A percentile compares a stretch with the other conserved stretches of the same genome.
These are phyloP conservation scores for Amblyraja radiata DNA, from an alignment of 2,797 vertebrate species.

Conservation along the genomic window DNA sequence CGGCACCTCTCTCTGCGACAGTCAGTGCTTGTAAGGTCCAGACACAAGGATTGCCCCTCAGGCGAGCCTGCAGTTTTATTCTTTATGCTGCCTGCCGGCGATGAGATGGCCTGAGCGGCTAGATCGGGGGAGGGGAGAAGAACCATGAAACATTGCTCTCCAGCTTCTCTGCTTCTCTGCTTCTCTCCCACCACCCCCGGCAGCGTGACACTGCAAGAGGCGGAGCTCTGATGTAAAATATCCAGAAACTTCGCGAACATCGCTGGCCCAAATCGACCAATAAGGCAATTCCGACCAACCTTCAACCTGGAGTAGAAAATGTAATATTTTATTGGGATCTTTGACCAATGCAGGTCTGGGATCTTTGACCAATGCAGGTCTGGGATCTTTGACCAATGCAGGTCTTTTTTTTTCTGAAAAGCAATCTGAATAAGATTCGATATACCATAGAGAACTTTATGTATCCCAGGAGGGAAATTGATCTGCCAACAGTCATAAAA, in stretches of 20 bases:
- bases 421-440: not conserved
- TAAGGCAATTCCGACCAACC: not conserved
- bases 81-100: not conserved
- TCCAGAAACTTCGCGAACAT: not conserved
- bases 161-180: not conserved
- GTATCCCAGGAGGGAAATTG: no score
- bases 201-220: not conserved
- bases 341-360: not conserved
- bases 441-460: no score
- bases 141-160: not conserved
- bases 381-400: no score
- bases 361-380: no score
- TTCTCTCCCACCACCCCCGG: no score
- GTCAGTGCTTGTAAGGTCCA: not conserved
- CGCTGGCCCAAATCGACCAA: not conserved
- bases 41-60: not conserved
- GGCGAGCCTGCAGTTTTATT: no score
- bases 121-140: not conserved
- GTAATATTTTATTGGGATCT: not conserved
- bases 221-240: slow-evolving; percentile 8
- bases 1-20: not conserved
- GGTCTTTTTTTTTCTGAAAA: no score
- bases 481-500: no score
- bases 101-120: not conserved
- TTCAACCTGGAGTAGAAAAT: not conserved